Evolutionary conservation across 1,140 invertebrate species (phyloP).

Genomic region (Dendroctonus valens): DNA sequence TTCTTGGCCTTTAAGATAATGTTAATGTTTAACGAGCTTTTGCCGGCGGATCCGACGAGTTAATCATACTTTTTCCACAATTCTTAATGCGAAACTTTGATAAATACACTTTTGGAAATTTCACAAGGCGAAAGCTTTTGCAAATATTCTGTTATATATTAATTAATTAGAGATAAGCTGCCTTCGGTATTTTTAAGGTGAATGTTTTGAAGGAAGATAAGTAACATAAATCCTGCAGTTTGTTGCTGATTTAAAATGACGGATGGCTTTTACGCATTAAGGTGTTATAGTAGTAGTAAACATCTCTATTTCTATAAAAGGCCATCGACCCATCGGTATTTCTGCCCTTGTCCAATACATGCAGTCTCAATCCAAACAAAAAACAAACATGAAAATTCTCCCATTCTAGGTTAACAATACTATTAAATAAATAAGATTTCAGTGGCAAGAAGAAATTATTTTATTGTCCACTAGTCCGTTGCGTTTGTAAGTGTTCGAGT

Average conservation of each 20-base stretch:
- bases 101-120: neutral
- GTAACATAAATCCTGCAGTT: neutral
- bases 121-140: neutral
- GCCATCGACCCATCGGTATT: too few relatives aligned
- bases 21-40: slow-evolving; percentile 6
- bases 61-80: slow-evolving; percentile 14
- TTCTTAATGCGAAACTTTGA: neutral
- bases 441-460: too few relatives aligned
- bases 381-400: too few relatives aligned
- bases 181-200: neutral
- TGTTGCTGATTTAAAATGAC: neutral
- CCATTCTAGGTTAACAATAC: too few relatives aligned
- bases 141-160: neutral
- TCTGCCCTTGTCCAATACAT: too few relatives aligned
- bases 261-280: too few relatives aligned
- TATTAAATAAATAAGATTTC: too few relatives aligned
- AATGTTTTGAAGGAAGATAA: neutral
- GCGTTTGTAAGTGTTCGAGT: too few relatives aligned
- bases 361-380: too few relatives aligned
- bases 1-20: slow-evolving; percentile 9
- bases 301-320: too few relatives aligned
- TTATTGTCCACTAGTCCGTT: too few relatives aligned
- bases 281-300: too few relatives aligned
- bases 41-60: neutral
- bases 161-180: neutral